Evolutionary conservation across 2,888 invertebrate species (phyloP), one percentile per base, ranked within the genome.

Genomic region (Apoderus coryli): DNA sequence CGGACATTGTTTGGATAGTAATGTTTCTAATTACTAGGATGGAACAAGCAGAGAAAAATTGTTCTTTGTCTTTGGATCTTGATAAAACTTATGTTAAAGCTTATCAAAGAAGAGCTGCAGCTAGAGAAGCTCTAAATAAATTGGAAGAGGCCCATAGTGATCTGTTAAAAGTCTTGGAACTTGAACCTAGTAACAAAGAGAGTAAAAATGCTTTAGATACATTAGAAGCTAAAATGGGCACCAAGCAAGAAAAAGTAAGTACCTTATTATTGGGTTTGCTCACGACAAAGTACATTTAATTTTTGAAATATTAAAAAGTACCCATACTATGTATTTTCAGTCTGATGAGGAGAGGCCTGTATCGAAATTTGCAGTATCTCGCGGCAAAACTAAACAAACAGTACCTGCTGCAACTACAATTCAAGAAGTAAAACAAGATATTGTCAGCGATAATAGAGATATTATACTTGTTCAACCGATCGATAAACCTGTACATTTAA

Each of bases 41-140:
- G 25, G 63, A 70, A 39, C 67, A 69, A 50, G 80, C 82, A 0
- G 75, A 84, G 46, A 64, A 67, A 0, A 92, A 93, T 55, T 90
- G 90, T 49, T 74, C 76, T 0, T 63, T 68, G 32, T 86, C 93
- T 0, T 59, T 93, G 3, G 65, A 71, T 34, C 58, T 88, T 4
- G 85, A 92, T 53, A 64, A 70, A 1, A 67, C 67, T 0, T 88
- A 88, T 44, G 73, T 80, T 0, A 93, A 93, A 59, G 89, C 90
- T 0, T 69, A 80, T 38, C 77, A 78, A 42, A 67, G 92, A 2
- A 66, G 92, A 42, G 84, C 82, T 43, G 69, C 72, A 34, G 85
- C 76, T 1, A 67, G 82, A 34, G 72, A 77, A 46, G 67, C 64
- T 4, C 60, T 86, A 1, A 74, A 77, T 14, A 76, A 79, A 25